Base-by-base conservation (phyloP, 2,113 vertebrate genomes). In the Tamias sibiricus region DNA sequence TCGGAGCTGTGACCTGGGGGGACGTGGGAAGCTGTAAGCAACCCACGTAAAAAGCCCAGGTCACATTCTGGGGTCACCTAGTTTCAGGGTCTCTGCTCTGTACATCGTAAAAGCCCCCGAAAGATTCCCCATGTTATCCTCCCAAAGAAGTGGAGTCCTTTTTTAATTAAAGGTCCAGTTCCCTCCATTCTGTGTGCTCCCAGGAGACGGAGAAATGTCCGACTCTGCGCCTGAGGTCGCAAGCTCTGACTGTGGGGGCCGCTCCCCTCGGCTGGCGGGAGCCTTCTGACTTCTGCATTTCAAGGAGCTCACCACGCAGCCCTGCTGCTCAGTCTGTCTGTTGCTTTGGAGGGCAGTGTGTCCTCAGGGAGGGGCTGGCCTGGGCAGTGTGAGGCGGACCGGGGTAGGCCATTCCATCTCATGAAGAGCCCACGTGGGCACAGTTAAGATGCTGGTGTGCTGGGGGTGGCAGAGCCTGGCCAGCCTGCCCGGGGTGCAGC, bases 401-500 rank as follows among this genome's bases (percentile, higher is more conserved):
- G 11, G 24, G n/a, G 13, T 26, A 9, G 17, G 49, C 59, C 4
- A 4, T 6, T 74, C 79, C 12, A 0, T 37, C 30, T 16, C 79
- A 40, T 52, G 30, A 71, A 62, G 71, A 62, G 24, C 0, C 32
- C 10, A 2, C 16, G 0, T 4, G 74, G n/a, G 37, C 22, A 8
- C 75, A 13, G 62, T 4, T 6, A 5, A 7, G n/a, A 12, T 3
- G 0, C 77, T 9, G 37, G 44, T 40, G 1, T 37, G 0, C 42
- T 40, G 24, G 19, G 9, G 7, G 42, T 11, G 11, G 37, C 0
- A 7, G 88, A 32, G 17, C 82, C 66, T 37, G 42, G 47, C 57
- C 42, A 69, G 37, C 37, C 1, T 22, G 64, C 47, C 54, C 30
- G 0, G 0, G 35, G 20, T 4, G 1, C 14, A 37, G 32, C 10